These are phyloP conservation scores for Plectropomus leopardus DNA, from an alignment of 2,113 vertebrate species.

Conservation along the genomic window DNA sequence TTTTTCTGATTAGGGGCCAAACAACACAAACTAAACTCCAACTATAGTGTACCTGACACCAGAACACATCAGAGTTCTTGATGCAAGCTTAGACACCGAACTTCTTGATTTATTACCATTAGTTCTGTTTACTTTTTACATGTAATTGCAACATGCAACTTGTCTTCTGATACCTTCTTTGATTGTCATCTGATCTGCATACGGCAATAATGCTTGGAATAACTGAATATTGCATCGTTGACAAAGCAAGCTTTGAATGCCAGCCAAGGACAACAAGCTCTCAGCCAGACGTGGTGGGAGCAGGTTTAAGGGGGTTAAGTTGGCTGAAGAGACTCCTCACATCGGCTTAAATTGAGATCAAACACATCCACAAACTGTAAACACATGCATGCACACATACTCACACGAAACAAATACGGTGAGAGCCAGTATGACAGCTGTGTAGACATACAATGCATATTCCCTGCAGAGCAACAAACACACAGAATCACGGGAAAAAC, in stretches of 20 bases:
- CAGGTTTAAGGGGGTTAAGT: background rate
- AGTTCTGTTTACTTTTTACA: too few species aligned
- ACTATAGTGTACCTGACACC: too few species aligned
- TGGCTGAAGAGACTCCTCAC: background rate
- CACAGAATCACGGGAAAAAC: too few species aligned
- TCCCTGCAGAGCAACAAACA: too few species aligned
- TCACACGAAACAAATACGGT: background rate
- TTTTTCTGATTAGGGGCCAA: too few species aligned
- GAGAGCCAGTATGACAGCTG: background rate
- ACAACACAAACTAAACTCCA: too few species aligned
- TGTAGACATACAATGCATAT: background rate
- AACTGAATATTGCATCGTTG: background rate
- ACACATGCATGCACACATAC: background rate
- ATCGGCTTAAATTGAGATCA: background rate
- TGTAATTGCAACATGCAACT: too few species aligned
- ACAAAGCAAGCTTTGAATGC: background rate
- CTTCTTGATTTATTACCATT: too few species aligned
- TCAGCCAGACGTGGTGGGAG: background rate
- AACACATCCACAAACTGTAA: background rate
- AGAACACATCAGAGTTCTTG: too few species aligned
- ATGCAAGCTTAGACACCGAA: too few species aligned
- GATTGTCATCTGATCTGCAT: too few species aligned
- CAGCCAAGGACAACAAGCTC: background rate
- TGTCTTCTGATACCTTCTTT: too few species aligned
- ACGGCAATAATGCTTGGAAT: background rate